Evolutionary conservation across 2,797 vertebrate species (phyloP).

Genomic region (Myiothlypis coronata): DNA sequence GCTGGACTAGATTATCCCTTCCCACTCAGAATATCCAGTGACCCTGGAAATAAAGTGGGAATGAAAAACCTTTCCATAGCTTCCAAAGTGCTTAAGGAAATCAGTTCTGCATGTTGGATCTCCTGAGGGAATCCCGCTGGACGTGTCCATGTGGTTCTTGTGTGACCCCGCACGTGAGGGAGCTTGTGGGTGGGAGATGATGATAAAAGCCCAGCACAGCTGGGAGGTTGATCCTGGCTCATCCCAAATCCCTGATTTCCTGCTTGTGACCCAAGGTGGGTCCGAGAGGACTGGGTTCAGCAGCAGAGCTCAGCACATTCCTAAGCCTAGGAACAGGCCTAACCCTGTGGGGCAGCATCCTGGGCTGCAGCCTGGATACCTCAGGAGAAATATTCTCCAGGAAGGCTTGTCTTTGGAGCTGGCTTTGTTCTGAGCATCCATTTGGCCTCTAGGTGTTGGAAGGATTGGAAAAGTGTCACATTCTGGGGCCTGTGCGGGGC

Average conservation of each 20-base stretch:
- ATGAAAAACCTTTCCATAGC: background rate
- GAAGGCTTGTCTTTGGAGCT: background rate
- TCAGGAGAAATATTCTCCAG: background rate
- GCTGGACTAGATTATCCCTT: rapidly evolving
- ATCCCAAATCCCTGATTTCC: background rate
- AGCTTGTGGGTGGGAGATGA: background rate
- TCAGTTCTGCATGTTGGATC: rapidly evolving
- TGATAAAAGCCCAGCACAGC: background rate
- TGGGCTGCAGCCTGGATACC: background rate
- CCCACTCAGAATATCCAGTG: background rate
- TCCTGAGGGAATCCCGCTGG: background rate
- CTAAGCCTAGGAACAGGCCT: rapidly evolving
- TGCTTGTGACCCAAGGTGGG: background rate
- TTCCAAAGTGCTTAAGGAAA: rapidly evolving
- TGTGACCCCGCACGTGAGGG: background rate
- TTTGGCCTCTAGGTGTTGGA: background rate
- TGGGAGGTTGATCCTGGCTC: background rate
- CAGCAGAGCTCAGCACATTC: background rate
- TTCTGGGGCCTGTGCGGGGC: too few relatives aligned
- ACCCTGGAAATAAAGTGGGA: background rate
- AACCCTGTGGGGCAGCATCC: background rate
- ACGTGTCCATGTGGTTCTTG: background rate
- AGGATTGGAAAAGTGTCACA: background rate
- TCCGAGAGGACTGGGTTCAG: rapidly evolving
- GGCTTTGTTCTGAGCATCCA: background rate